Evolutionary conservation across 2,888 invertebrate species (phyloP).

Genomic region (Byasa hedistus): DNA sequence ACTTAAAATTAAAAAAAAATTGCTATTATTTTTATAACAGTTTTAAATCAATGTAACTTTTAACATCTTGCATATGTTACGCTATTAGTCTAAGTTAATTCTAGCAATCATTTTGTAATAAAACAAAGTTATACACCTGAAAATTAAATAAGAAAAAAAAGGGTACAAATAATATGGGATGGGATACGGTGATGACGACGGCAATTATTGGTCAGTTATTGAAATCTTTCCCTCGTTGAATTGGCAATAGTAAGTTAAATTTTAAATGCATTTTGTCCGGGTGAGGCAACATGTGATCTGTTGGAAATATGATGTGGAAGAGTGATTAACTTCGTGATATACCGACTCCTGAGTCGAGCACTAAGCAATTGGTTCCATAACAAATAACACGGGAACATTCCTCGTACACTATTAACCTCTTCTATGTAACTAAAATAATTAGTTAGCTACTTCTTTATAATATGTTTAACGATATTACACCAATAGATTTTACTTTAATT

Average conservation of each 20-base stretch:
- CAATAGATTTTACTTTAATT: conserved; percentile 21
- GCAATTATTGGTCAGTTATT: conserved; percentile 24
- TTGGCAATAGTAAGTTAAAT: conserved; percentile 31
- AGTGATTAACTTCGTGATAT: conserved; percentile 53
- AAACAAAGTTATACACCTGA: neutral
- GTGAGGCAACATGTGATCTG: conserved; percentile 65
- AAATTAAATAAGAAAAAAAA: neutral
- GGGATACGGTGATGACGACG: neutral
- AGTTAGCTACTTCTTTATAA: conserved; percentile 7
- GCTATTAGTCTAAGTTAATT: neutral
- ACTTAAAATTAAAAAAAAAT: no score
- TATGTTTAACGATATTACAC: conserved; percentile 17
- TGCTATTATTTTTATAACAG: no score
- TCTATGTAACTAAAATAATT: conserved; percentile 12
- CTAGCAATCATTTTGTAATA: neutral
- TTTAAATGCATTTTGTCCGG: conserved; percentile 48
- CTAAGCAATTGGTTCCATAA: conserved; percentile 45
- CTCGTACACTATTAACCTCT: conserved; percentile 22
- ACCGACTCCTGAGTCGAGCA: conserved; percentile 36
- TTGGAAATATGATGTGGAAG: conserved; percentile 64
- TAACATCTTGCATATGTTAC: neutral
- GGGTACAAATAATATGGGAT: neutral
- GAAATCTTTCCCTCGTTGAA: conserved; percentile 31
- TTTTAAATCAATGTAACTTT: neutral
- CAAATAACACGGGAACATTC: conserved; percentile 23